Evolutionary conservation across 2,797 vertebrate species (phyloP), one percentile per base, ranked within the genome.

Genomic region (Tamandua tetradactyla): DNA sequence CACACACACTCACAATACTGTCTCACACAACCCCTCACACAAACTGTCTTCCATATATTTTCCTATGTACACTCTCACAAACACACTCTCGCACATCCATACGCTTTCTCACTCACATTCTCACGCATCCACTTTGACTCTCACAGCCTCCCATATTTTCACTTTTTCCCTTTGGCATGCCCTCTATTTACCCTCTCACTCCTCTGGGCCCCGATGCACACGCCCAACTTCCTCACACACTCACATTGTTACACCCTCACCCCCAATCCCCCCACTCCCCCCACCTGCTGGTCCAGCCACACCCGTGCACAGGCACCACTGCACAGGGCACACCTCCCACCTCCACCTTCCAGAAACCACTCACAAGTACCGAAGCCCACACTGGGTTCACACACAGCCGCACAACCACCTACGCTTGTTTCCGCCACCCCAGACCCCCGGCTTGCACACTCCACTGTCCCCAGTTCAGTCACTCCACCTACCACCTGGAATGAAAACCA

Each of bases 331-430:
- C 40, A 0, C 5, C 4, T 14, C 25, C 71, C 62, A 35, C 1
- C 6, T 7, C 80, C 0, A 0, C 2, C 15, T 13, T 42, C 61
- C 32, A 30, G 47, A 52, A 2, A 10, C 61, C 35, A 49, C 52
- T 79, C 52, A 32, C 78, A 44, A 0, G 9, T 6, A 4, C 55
- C 2, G 8, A 59, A 4, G 11, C 55, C 47, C 55, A 32, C 40
- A 6, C 22, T 32, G 22, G 37, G 27, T 4, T 79, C 57, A 23
- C n/a, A 13, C 27, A 13, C 17, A 72, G 9, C 7, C 14, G 11
- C 2, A 71, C 13, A 1, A 32, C 40, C 5, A 2, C 27, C 3
- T 42, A 55, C 7, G 0, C 59, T 52, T 52, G 52, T 52, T 52
- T 52, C 52, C 14, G 17, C 52, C 52, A 18, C 52, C 52, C 52